A percentile compares a stretch with the other conserved stretches of the same genome.
phyloP scores from a whole-genome alignment of 2,888 invertebrate species.

The Poecilobothrus nobilitatus region DNA sequence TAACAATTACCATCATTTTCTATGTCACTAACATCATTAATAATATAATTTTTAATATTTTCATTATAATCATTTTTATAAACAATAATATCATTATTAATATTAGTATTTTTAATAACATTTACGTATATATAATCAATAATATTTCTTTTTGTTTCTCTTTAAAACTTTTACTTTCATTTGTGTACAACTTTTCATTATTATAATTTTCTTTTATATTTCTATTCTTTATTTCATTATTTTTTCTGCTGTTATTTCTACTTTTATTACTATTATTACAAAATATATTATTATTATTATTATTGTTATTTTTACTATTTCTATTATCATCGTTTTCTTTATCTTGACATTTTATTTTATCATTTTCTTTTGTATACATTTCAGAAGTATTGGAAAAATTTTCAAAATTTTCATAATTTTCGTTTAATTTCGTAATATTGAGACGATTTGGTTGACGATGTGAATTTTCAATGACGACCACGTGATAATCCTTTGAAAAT shows the following conservation, averaged over 20 bases:
- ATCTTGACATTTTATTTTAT: not conserved
- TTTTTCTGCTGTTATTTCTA: not conserved
- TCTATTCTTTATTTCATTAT: not conserved
- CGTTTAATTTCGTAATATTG: not conserved
- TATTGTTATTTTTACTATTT: not conserved
- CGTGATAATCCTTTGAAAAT: not conserved
- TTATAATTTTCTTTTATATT: not conserved
- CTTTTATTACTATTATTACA: no score
- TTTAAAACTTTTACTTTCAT: constrained; percentile 1
- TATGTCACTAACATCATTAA: not conserved
- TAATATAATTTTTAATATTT: not conserved
- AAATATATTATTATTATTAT: no score
- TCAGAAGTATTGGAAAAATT: not conserved
- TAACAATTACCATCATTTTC: not conserved
- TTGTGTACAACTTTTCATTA: not conserved
- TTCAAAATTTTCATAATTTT: not conserved
- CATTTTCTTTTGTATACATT: not conserved
- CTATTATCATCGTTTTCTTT: not conserved
- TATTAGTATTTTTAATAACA: not conserved
- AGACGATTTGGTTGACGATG: not conserved
- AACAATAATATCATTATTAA: no score
- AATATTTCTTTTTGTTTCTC: not conserved
- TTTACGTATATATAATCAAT: not conserved
- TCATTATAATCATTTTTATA: not conserved
- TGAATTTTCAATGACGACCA: not conserved